phyloP scores from a whole-genome alignment of 2,888 invertebrate species.

The Ceraclea dissimilis region DNA sequence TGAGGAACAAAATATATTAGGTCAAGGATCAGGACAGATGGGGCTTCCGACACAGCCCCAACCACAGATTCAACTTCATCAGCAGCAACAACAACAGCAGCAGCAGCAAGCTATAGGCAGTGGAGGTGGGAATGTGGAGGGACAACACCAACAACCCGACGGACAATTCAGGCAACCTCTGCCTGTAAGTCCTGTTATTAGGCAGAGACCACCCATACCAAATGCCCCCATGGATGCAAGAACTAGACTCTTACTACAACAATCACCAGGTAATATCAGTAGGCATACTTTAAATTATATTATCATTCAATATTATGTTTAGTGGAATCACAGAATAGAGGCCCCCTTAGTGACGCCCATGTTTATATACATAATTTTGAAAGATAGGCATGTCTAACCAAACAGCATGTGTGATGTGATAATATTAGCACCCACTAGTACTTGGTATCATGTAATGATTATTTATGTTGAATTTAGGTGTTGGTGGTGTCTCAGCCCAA shows the following conservation, averaged over 20 bases:
- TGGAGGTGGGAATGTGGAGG: constrained; percentile 29
- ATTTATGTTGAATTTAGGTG: no score
- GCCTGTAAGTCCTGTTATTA: constrained; percentile 47
- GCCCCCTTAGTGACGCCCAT: no score
- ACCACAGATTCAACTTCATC: neutral
- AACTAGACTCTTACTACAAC: constrained; percentile 20
- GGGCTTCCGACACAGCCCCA: no score
- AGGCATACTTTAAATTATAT: no score
- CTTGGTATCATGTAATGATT: no score
- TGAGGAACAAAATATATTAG: neutral
- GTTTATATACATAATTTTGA: no score
- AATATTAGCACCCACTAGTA: no score
- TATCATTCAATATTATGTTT: no score
- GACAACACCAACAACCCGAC: constrained; percentile 32
- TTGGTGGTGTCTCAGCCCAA: neutral
- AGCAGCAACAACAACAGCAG: neutral
- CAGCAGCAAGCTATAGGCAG: constrained; percentile 1
- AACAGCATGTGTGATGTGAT: no score
- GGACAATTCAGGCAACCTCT: constrained; percentile 64
- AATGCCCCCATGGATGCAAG: constrained; percentile 19
- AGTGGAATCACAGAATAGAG: no score
- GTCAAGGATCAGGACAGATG: neutral
- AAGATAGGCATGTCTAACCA: no score
- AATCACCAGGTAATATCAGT: constrained; percentile 21
- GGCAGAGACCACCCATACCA: constrained; percentile 43